Conservation (phyloP, 2,888 invertebrate genomes). For the Catotricha subobsoleta region DNA sequence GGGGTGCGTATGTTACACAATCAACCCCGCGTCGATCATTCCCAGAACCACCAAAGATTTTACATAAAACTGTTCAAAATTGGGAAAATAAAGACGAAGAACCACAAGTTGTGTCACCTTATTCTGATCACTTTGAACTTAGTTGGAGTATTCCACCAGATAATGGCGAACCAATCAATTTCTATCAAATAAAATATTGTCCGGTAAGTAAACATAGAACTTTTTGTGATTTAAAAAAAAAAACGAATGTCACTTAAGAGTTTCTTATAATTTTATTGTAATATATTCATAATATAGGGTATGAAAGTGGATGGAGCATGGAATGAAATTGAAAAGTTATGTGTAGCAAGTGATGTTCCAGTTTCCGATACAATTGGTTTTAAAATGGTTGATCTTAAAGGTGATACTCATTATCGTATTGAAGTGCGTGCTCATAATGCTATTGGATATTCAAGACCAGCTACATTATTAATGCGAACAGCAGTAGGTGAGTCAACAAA, state of each 20-base stretch:
- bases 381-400: slow-evolving; percentile 47
- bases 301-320: slow-evolving; percentile 49
- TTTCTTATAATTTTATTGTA: not conserved
- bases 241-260: not conserved
- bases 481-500: slow-evolving; percentile 61
- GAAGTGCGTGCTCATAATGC: slow-evolving; percentile 58
- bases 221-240: not conserved
- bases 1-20: slow-evolving; percentile 44
- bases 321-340: slow-evolving; percentile 36
- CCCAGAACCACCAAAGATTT: slow-evolving; percentile 47
- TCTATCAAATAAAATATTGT: slow-evolving; percentile 64
- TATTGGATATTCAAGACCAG: slow-evolving; percentile 65
- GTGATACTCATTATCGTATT: slow-evolving; percentile 69
- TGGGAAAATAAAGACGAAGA: slow-evolving; percentile 28
- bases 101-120: slow-evolving; percentile 39
- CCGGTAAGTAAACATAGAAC: slow-evolving; percentile 53
- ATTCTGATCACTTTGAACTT: slow-evolving; percentile 61
- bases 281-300: slow-evolving; percentile 30
- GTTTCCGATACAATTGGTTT: slow-evolving; percentile 43
- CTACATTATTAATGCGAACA: slow-evolving; percentile 64
- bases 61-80: slow-evolving; percentile 28
- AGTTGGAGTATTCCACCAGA: slow-evolving; percentile 73
- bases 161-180: slow-evolving; percentile 76
- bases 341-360: slow-evolving; percentile 40
- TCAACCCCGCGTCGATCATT: slow-evolving; percentile 59